phyloP scores from a whole-genome alignment of 92 coral and sea anemone species.

The Desmophyllum pertusum region DNA sequence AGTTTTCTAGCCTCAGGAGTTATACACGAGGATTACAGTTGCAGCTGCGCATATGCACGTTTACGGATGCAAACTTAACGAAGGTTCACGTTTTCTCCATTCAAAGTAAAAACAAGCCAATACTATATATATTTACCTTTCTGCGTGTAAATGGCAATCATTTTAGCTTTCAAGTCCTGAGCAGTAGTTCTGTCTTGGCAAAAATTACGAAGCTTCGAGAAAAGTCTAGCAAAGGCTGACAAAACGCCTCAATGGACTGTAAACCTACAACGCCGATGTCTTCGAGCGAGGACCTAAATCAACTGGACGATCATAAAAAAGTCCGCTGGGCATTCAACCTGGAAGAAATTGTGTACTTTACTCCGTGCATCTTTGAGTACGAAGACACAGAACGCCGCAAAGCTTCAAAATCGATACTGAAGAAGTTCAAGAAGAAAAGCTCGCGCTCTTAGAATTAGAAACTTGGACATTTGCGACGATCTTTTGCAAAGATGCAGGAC shows the following conservation, averaged over 20 bases:
- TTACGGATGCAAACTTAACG: conserved; percentile 4
- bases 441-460: background rate
- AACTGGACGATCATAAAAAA: background rate
- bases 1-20: background rate
- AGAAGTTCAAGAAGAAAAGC: conserved; percentile 13
- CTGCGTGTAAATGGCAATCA: background rate
- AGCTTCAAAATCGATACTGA: background rate
- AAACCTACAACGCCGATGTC: background rate
- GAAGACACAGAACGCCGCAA: conserved; percentile 12
- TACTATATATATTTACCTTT: background rate
- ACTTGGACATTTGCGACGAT: background rate
- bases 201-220: too few relatives aligned
- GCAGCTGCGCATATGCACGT: background rate
- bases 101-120: background rate
- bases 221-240: background rate
- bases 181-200: too few relatives aligned
- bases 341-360: conserved; percentile 61
- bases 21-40: background rate
- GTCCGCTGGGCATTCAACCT: conserved; percentile 68
- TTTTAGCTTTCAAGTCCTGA: too few relatives aligned
- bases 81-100: conserved; percentile 8
- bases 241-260: background rate
- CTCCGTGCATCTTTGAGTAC: background rate
- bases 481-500: background rate
- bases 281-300: background rate